phyloP scores from a whole-genome alignment of 2,797 vertebrate species.

The Eurystomus glaucurus region DNA sequence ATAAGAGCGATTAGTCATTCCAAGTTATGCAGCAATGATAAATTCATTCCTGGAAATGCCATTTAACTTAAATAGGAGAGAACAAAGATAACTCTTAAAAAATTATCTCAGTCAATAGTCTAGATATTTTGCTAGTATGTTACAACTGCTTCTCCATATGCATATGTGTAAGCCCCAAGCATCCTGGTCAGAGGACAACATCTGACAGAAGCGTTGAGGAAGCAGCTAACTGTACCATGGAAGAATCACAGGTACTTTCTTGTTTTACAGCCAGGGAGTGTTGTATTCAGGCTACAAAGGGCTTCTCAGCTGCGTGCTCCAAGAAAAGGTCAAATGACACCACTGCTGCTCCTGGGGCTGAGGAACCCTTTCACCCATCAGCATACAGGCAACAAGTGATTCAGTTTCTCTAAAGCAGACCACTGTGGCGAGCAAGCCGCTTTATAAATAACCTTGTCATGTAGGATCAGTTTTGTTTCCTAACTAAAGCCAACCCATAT shows the following conservation, averaged over 20 bases:
- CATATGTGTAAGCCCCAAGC: background rate
- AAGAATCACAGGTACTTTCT: background rate
- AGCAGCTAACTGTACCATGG: background rate
- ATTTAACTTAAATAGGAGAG: background rate
- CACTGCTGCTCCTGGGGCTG: background rate
- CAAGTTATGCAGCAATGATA: background rate
- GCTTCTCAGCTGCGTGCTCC: background rate
- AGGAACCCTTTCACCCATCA: background rate
- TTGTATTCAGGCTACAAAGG: background rate
- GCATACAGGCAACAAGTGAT: background rate
- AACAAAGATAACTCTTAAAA: background rate
- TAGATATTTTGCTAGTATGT: background rate
- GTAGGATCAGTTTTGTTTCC: background rate
- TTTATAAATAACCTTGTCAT: background rate
- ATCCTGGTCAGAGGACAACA: background rate
- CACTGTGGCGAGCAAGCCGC: background rate
- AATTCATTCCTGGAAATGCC: background rate
- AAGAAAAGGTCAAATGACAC: conserved; percentile 5
- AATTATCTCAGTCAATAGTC: background rate
- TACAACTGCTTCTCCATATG: background rate
- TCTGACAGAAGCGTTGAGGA: background rate
- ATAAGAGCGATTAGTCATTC: background rate
- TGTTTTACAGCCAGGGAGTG: background rate
- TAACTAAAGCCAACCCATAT: background rate
- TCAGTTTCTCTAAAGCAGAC: background rate